Evolutionary conservation across 2,113 vertebrate genomes (phyloP).

Genomic region (Paradoxurus hermaphroditus): DNA sequence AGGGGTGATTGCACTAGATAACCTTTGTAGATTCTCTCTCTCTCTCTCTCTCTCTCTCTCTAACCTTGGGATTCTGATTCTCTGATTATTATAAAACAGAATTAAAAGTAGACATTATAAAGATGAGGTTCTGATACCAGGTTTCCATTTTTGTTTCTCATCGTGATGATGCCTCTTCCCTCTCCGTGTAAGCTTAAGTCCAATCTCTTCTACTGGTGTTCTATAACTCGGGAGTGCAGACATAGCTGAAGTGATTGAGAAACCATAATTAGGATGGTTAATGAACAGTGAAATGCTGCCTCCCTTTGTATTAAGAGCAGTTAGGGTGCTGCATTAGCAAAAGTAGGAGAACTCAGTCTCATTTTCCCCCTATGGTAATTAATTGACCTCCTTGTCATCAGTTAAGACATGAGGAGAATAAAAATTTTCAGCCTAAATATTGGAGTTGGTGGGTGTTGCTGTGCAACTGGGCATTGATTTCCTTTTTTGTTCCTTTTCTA

Average conservation of each 20-base stretch:
- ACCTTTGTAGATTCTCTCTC: background rate
- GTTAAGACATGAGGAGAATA: background rate
- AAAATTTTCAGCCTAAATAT: background rate
- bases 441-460: background rate
- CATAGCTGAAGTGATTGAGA: constrained; percentile 43
- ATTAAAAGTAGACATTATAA: background rate
- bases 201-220: background rate
- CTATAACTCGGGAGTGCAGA: background rate
- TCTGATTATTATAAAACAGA: background rate
- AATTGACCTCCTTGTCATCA: background rate
- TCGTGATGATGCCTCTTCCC: background rate
- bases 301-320: constrained; percentile 56
- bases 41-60: background rate
- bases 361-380: background rate
- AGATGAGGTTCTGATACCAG: background rate
- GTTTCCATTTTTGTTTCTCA: background rate
- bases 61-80: background rate
- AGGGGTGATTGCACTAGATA: background rate
- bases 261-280: constrained; percentile 64
- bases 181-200: background rate
- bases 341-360: background rate
- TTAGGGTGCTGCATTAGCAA: background rate
- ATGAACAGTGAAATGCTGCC: constrained; percentile 51
- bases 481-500: constrained; percentile 26
- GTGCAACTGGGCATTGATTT: constrained; percentile 40